Evolutionary conservation across 2,797 vertebrate species (phyloP).

Genomic region (Cercopithecus mitis): DNA sequence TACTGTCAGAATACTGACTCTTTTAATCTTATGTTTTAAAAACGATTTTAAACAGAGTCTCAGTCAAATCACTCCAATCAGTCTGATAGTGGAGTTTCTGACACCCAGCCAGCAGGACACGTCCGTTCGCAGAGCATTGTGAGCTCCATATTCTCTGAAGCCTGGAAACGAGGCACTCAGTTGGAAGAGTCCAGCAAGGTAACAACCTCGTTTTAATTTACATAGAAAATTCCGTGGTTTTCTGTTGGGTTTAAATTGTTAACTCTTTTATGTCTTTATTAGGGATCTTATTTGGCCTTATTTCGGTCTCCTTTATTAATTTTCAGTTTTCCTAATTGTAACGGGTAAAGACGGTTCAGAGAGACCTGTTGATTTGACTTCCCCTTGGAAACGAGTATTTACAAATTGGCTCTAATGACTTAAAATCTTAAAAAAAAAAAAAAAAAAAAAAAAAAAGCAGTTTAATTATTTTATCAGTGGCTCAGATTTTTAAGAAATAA

Average conservation of each 20-base stretch:
- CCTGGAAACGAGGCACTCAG: slow-evolving; percentile 98
- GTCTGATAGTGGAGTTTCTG: slow-evolving; percentile 97
- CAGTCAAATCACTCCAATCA: slow-evolving; percentile 95
- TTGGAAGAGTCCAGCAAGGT: slow-evolving; percentile 96
- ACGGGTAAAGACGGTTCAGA: background rate
- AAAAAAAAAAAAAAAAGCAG: background rate
- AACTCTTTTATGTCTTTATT: slow-evolving; percentile 47
- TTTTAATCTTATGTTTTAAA: slow-evolving; percentile 31
- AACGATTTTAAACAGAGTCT: slow-evolving; percentile 83
- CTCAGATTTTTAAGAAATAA: background rate
- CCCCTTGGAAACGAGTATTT: background rate
- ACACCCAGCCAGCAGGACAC: slow-evolving; percentile 92
- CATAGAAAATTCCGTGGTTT: background rate
- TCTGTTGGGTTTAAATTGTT: background rate
- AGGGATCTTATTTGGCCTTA: slow-evolving; percentile 55
- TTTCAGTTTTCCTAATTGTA: background rate
- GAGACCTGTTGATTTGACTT: background rate
- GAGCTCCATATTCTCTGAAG: slow-evolving; percentile 98
- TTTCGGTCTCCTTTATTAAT: background rate
- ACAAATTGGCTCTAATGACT: background rate
- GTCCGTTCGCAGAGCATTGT: slow-evolving; percentile 96
- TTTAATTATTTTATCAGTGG: background rate
- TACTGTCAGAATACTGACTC: background rate
- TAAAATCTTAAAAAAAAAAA: background rate
- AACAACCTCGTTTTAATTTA: slow-evolving; percentile 73